phyloP scores from a whole-genome alignment of 2,797 vertebrate genomes.

The Sebastes melanostomus region DNA sequence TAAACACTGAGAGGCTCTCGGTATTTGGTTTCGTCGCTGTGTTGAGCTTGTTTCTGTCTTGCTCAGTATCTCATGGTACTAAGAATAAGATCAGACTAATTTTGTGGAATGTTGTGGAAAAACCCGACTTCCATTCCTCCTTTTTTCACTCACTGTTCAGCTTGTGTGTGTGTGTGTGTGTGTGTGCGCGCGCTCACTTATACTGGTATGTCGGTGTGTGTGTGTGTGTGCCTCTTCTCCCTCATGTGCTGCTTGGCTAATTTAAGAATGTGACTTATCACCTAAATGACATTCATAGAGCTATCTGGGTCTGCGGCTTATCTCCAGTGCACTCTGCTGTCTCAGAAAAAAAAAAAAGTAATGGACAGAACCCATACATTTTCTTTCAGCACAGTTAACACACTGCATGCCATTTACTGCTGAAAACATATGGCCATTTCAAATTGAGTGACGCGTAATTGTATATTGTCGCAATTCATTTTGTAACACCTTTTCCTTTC shows the following conservation, averaged over 20 bases:
- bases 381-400: conserved; percentile 17
- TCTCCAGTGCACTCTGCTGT: conserved; percentile 48
- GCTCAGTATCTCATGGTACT: conserved; percentile 39
- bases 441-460: conserved; percentile 44
- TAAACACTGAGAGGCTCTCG: not conserved
- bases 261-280: conserved; percentile 74
- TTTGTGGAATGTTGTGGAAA: conserved; percentile 58
- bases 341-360: conserved; percentile 8
- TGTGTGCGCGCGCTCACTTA: conserved; percentile 1
- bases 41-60: conserved; percentile 15
- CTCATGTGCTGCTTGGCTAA: conserved; percentile 62
- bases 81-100: conserved; percentile 47
- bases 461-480: conserved; percentile 32
- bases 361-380: conserved; percentile 26
- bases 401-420: conserved; percentile 33
- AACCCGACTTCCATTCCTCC: conserved; percentile 44
- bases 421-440: conserved; percentile 21
- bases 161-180: not conserved
- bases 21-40: conserved; percentile 6
- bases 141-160: conserved; percentile 17
- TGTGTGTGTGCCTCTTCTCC: conserved; percentile 18
- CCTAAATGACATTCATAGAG: conserved; percentile 62
- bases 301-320: conserved; percentile 55
- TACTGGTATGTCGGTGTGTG: not conserved
- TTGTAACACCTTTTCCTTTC: conserved; percentile 42